These are phyloP conservation scores for Anolis carolinensis DNA, from an alignment of 2,113 vertebrate species.

Conservation along the genomic window DNA sequence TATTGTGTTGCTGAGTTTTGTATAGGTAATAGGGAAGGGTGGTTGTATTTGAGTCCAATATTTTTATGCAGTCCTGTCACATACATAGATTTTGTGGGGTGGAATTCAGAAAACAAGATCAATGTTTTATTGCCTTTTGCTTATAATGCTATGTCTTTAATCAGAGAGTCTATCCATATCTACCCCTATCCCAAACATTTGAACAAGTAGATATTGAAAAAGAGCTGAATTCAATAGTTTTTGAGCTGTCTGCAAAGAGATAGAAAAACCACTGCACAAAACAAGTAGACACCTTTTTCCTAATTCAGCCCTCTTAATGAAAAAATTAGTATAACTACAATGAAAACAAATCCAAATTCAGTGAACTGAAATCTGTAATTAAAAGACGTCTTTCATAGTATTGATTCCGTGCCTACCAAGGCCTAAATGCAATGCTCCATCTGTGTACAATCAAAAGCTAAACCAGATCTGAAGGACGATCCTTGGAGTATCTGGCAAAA, in stretches of 20 bases:
- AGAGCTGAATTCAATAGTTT: constrained; percentile 52
- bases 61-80: constrained; percentile 55
- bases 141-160: constrained; percentile 60
- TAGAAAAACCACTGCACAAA: constrained; percentile 11
- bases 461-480: background rate
- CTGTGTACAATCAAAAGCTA: no score
- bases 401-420: no score
- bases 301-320: fast-evolving
- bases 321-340: background rate
- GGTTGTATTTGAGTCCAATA: constrained; percentile 36
- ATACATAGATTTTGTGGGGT: constrained; percentile 47
- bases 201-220: constrained; percentile 52
- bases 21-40: constrained; percentile 49
- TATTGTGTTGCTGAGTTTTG: background rate
- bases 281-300: fast-evolving
- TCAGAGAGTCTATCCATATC: constrained; percentile 41
- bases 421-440: no score
- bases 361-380: background rate
- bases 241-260: background rate
- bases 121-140: constrained; percentile 65
- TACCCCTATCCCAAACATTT: background rate
- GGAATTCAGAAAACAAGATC: constrained; percentile 45
- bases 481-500: background rate
- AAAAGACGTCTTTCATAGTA: background rate
- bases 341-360: background rate